These are phyloP conservation scores for Epinotia demarniana DNA, from an alignment of 2,888 invertebrate species.

Conservation along the genomic window DNA sequence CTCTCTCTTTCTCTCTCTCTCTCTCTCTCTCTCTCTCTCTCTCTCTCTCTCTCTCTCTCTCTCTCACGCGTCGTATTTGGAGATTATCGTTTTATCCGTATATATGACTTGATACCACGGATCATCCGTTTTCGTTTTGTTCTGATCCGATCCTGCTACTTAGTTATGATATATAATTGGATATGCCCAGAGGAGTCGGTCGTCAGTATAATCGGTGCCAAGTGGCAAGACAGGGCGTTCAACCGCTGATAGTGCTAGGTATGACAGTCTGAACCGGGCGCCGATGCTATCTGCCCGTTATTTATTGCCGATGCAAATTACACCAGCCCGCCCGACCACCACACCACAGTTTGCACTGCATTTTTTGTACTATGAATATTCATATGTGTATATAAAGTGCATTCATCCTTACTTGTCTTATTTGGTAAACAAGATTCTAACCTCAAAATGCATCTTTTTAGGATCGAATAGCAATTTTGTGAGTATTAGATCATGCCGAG, in stretches of 20 bases:
- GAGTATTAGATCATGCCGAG: too few species aligned
- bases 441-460: too few species aligned
- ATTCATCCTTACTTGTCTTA: too few species aligned
- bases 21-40: too few species aligned
- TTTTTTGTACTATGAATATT: conserved; percentile 17
- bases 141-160: not conserved
- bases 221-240: conserved; percentile 77
- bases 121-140: not conserved
- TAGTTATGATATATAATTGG: conserved; percentile 5
- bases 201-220: conserved; percentile 63
- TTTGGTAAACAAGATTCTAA: too few species aligned
- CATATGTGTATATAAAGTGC: conserved; percentile 38
- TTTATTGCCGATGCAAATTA: conserved; percentile 78
- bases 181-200: conserved; percentile 40
- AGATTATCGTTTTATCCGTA: too few species aligned
- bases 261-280: conserved; percentile 61
- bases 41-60: too few species aligned
- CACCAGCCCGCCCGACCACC: conserved; percentile 57
- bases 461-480: too few species aligned
- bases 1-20: too few species aligned
- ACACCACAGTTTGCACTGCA: conserved; percentile 56
- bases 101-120: too few species aligned
- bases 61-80: too few species aligned
- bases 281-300: conserved; percentile 71
- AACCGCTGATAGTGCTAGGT: conserved; percentile 72